Conservation (phyloP, 2,797 vertebrate genomes). For the Hydrocynus forskahlii region DNA sequence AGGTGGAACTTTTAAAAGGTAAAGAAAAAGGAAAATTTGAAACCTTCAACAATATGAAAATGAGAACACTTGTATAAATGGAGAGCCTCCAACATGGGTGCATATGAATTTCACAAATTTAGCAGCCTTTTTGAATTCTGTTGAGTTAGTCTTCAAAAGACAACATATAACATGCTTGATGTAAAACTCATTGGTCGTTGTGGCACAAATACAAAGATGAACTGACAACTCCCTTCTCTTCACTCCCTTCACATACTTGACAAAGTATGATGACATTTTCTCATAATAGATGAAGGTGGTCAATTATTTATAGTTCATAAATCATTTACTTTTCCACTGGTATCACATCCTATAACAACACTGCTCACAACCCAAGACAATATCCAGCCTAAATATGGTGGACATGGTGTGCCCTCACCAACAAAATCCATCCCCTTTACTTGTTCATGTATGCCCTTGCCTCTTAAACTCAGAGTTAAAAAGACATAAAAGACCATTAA, state of each 20-base stretch:
- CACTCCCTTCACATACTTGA: not conserved
- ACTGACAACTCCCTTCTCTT: conserved; percentile 28
- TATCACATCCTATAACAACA: conserved; percentile 31
- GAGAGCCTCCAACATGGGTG: not conserved
- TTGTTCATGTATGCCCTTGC: not conserved
- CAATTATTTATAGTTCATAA: conserved; percentile 46
- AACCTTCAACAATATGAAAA: too few species aligned
- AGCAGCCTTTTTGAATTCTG: not conserved
- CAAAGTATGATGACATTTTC: conserved; percentile 37
- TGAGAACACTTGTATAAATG: not conserved
- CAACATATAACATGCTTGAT: not conserved
- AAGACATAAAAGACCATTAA: conserved; percentile 5
- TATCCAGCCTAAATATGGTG: not conserved
- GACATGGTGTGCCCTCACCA: not conserved
- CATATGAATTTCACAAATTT: not conserved
- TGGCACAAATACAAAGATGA: not conserved
- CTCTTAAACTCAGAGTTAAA: not conserved
- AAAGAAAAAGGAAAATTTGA: too few species aligned
- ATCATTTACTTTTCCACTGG: conserved; percentile 39
- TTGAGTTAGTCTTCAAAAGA: not conserved
- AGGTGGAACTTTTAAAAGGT: too few species aligned
- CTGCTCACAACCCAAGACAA: too few species aligned
- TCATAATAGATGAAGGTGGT: conserved; percentile 44
- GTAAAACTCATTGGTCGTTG: too few species aligned
- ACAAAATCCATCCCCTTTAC: not conserved